These are phyloP conservation scores for Monopterus albus DNA, from an alignment of 2,113 vertebrate genomes.

Conservation along the genomic window DNA sequence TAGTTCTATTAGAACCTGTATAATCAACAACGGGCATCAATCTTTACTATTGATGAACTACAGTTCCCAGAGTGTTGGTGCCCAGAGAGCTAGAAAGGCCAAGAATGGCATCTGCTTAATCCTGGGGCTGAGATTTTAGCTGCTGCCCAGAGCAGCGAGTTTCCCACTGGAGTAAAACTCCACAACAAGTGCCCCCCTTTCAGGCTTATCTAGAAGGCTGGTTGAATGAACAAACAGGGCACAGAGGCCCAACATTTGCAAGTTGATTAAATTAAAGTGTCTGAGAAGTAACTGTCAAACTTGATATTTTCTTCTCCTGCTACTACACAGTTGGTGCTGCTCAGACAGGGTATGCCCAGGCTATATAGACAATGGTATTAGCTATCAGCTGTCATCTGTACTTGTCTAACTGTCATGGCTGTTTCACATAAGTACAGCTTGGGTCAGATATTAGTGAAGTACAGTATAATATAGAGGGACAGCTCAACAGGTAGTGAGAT, in stretches of 20 bases:
- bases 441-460: conserved; percentile 13
- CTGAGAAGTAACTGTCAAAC: conserved; percentile 20
- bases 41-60: conserved; percentile 80
- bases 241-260: conserved; percentile 25
- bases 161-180: conserved; percentile 63
- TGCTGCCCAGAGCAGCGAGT: conserved; percentile 71
- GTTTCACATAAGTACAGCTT: background rate
- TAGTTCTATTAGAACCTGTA: conserved; percentile 66
- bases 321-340: conserved; percentile 23
- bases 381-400: conserved; percentile 32
- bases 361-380: conserved; percentile 30
- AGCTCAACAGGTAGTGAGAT: conserved; percentile 51
- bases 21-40: conserved; percentile 77
- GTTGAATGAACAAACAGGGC: conserved; percentile 35
- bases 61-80: conserved; percentile 79
- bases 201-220: conserved; percentile 11
- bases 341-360: conserved; percentile 19
- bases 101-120: conserved; percentile 83
- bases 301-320: conserved; percentile 18
- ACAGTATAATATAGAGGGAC: conserved; percentile 5
- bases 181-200: conserved; percentile 66
- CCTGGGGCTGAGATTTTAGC: conserved; percentile 81
- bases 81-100: conserved; percentile 80
- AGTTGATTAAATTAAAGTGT: conserved; percentile 29
- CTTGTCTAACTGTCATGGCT: conserved; percentile 4